Base-by-base conservation (phyloP, 2,113 vertebrate genomes). In the Daphoenositta chrysoptera region DNA sequence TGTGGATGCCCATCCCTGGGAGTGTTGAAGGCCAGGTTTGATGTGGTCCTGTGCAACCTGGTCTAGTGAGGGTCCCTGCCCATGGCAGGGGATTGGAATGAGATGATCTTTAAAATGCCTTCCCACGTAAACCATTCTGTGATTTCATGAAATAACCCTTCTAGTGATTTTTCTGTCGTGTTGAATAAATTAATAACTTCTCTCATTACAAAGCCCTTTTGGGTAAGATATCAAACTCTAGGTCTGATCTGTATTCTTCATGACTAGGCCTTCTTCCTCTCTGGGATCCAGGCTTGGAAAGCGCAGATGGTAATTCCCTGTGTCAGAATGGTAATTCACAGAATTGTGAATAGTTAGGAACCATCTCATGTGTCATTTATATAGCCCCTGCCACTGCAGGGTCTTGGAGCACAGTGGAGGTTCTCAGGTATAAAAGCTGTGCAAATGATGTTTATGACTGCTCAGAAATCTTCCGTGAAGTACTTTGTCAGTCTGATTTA, bases 401-500 rank as follows among this genome's bases (percentile, higher is more conserved):
- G 20, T 47, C 57, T 44, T 88, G 61, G 66, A 51, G 35, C n/a
- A 61, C 66, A 61, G 0, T 30, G 28, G 28, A 61, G 27, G 20
- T 90, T 91, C 65, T 78, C n/a, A 51, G 56, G 37, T 64, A n/a
- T 44, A 60, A 78, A 88, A 91, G 22, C 42, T 53, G 51, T 86
- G 58, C 48, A 91, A 56, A 78, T 54, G 6, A 23, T 83, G 61
- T 40, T 58, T 91, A 40, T 45, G 35, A 44, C 71, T 81, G 44
- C 33, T 87, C 70, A 93, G n/a, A 89, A 87, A 57, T 30, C 9
- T 37, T 72, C 58, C 26, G 7, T 69, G 23, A 73, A 81, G 10
- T 87, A 76, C 61, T 94, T 76, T 57, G 53, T 61, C n/a, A 37
- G 37, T 53, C 50, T 56, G 24, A 72, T 93, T 95, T 93, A 50